A percentile compares a stretch with the other conserved stretches of the same genome.
Conservation (phyloP, 64 coral and sea anemone genomes). For the Pachyseris speciosa region DNA sequence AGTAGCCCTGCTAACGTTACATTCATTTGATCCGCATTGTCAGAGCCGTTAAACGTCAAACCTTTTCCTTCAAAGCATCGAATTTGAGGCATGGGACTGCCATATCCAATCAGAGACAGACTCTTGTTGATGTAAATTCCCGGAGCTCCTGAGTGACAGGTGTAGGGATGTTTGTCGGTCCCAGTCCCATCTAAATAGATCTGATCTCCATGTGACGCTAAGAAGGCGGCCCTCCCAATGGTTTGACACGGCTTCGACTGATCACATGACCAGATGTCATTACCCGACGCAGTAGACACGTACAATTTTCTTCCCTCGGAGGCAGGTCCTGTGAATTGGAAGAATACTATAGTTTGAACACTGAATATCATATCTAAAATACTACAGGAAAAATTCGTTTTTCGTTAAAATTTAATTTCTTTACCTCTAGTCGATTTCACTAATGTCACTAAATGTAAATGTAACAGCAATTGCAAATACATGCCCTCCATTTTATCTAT, state of each 20-base stretch:
- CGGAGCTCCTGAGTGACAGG: slow-evolving; percentile 30
- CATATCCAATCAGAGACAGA: slow-evolving; percentile 49
- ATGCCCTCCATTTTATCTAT: too few relatives aligned
- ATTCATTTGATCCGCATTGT: background rate
- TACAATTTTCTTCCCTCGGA: background rate
- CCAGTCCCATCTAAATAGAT: slow-evolving; percentile 64
- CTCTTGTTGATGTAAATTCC: slow-evolving; percentile 69
- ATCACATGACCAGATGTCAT: slow-evolving; percentile 38
- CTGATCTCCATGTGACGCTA: background rate
- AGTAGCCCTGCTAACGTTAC: background rate
- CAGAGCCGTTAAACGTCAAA: slow-evolving; percentile 16
- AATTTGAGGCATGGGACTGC: slow-evolving; percentile 15
- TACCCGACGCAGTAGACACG: slow-evolving; percentile 26
- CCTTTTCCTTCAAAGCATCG: slow-evolving; percentile 2
- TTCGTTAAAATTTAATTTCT: too few relatives aligned
- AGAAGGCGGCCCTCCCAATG: slow-evolving; percentile 36
- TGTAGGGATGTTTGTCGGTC: slow-evolving; percentile 54
- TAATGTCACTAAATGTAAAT: too few relatives aligned
- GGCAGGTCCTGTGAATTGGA: background rate
- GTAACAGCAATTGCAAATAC: too few relatives aligned
- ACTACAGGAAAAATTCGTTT: too few relatives aligned
- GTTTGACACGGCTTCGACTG: slow-evolving; percentile 55
- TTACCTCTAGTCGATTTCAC: too few relatives aligned
- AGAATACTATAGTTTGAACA: too few relatives aligned
- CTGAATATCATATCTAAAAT: too few relatives aligned